These are phyloP conservation scores for Aurelia coerulea DNA, from an alignment of 30 jellyfish, hydroid and myxozoan genomes.

Conservation along the genomic window DNA sequence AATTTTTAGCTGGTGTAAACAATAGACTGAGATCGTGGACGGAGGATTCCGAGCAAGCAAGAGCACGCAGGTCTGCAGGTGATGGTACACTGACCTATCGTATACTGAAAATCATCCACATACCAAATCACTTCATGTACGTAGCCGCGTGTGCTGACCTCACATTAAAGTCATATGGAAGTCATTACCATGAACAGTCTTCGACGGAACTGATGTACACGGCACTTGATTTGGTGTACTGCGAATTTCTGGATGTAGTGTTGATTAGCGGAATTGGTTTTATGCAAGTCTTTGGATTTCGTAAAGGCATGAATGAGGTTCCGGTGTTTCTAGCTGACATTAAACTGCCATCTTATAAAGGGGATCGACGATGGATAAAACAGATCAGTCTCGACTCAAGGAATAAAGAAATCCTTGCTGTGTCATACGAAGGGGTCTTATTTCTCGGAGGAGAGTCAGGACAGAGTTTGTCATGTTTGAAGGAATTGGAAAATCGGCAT, in stretches of 20 bases:
- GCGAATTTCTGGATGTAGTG: constrained; percentile 49
- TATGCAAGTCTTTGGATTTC: constrained; percentile 73
- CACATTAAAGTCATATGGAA: constrained; percentile 67
- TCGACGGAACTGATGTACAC: constrained; percentile 63
- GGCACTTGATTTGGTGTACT: constrained; percentile 62
- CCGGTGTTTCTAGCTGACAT: constrained; percentile 58
- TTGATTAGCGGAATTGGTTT: constrained; percentile 77
- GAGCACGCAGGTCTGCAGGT: constrained; percentile 42
- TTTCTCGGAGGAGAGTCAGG: constrained; percentile 45
- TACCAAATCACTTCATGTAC: constrained; percentile 41
- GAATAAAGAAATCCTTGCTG: constrained; percentile 66
- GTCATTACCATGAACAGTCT: constrained; percentile 63
- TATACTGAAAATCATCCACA: constrained; percentile 47
- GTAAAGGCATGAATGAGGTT: constrained; percentile 58
- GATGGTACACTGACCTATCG: constrained; percentile 33
- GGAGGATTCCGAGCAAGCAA: constrained; percentile 22
- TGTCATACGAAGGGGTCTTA: constrained; percentile 69
- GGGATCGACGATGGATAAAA: constrained; percentile 77
- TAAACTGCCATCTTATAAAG: constrained; percentile 13
- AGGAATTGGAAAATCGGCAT: constrained; percentile 79
- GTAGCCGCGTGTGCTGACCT: constrained; percentile 89
- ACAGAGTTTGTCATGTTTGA: constrained; percentile 22
- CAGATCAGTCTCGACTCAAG: constrained; percentile 44
- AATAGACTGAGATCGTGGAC: constrained; percentile 74
- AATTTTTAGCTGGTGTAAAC: constrained; percentile 85